Conservation (phyloP, 2,888 invertebrate genomes). For the Choreutis nemorana region DNA sequence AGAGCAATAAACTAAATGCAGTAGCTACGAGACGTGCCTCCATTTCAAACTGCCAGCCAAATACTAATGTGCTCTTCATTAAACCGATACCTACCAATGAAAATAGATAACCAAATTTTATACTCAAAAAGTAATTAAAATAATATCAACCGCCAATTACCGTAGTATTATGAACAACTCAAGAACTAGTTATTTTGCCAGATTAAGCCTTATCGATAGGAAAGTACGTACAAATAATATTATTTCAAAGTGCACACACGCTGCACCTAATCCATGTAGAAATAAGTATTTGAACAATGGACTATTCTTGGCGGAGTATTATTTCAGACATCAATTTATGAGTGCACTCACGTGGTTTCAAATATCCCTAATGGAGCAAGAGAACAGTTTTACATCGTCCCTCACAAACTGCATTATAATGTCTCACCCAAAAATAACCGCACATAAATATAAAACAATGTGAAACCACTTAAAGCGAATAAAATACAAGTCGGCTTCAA, state of each 20-base stretch:
- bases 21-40: constrained; percentile 45
- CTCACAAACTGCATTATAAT: constrained; percentile 66
- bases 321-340: constrained; percentile 61
- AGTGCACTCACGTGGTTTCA: constrained; percentile 62
- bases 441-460: constrained; percentile 68
- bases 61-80: too few species aligned
- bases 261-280: background rate
- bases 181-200: too few species aligned
- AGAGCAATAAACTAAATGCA: constrained; percentile 65
- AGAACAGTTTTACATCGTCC: constrained; percentile 61
- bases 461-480: constrained; percentile 68
- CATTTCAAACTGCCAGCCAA: constrained; percentile 19
- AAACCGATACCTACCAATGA: too few species aligned
- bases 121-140: too few species aligned
- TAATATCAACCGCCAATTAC: too few species aligned
- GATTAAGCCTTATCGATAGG: too few species aligned
- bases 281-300: constrained; percentile 23
- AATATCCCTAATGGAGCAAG: constrained; percentile 64
- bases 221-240: too few species aligned
- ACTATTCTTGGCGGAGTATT: constrained; percentile 50
- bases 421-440: constrained; percentile 62
- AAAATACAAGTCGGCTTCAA: constrained; percentile 64
- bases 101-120: too few species aligned
- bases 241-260: too few species aligned
- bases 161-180: too few species aligned